phyloP scores from a whole-genome alignment of 2,888 invertebrate species.

The Dinocampus coccinellae region DNA sequence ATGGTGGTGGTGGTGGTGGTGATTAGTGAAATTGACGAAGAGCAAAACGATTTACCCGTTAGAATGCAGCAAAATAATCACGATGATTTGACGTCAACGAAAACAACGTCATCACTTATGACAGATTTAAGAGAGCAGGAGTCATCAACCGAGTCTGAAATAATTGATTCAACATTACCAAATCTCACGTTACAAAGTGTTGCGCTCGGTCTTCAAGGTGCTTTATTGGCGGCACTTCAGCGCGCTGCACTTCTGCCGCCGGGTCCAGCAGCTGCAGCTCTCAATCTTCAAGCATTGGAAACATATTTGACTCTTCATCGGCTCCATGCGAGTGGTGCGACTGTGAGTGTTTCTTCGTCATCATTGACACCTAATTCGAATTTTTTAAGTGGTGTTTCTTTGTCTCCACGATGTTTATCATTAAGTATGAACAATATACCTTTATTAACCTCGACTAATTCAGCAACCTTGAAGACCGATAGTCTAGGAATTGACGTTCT shows the following conservation, averaged over 20 bases:
- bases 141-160: slow-evolving; percentile 40
- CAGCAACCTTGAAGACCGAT: slow-evolving; percentile 48
- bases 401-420: slow-evolving; percentile 23
- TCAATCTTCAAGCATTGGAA: slow-evolving; percentile 88
- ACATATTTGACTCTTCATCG: slow-evolving; percentile 88
- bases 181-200: slow-evolving; percentile 76
- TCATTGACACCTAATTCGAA: slow-evolving; percentile 63
- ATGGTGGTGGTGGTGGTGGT: slow-evolving; percentile 18
- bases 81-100: slow-evolving; percentile 44
- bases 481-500: slow-evolving; percentile 40
- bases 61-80: slow-evolving; percentile 55
- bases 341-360: slow-evolving; percentile 60
- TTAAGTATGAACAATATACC: background rate
- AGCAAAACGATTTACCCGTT: slow-evolving; percentile 17
- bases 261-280: slow-evolving; percentile 86
- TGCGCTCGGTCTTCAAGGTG: slow-evolving; percentile 85
- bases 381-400: slow-evolving; percentile 3
- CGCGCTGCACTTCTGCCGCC: slow-evolving; percentile 86
- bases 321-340: slow-evolving; percentile 78
- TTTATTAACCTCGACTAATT: background rate
- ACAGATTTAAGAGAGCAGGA: slow-evolving; percentile 53
- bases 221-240: slow-evolving; percentile 86
- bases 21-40: slow-evolving; percentile 22
- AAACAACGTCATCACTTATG: slow-evolving; percentile 28
- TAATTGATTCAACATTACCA: slow-evolving; percentile 52